Evolutionary conservation across 2,888 invertebrate genomes (phyloP), one percentile per base, ranked within the genome.

Genomic region (Lepidochrysops patricia): DNA sequence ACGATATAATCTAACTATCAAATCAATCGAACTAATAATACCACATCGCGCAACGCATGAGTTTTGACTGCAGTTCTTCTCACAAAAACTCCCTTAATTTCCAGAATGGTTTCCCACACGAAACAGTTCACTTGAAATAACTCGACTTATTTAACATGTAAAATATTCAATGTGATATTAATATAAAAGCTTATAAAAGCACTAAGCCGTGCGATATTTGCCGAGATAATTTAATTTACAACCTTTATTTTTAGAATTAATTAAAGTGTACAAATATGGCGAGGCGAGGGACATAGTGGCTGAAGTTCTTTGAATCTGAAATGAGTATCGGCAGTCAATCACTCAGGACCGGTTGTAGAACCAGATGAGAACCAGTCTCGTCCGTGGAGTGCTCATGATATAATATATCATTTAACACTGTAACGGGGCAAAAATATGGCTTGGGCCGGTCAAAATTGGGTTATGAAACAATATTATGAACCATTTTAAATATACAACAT

Each of bases 271-370:
- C 43, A 9, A 23, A 43, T 43, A 43, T 43, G 43, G 43, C 19
- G 19, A 43, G 43, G 43, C 19, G 19, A 43, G 19, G 43, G 12
- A 29, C 29, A 29, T 43, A 19, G 43, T 19, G 19, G 19, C 19
- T 3, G 43, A 19, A 23, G 19, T 54, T 54, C 54, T 54, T 15
- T 54, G 54, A 54, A 54, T 54, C 54, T 26, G 4, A 54, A 54
- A 54, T 54, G 54, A 54, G 29, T 54, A 54, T 54, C 32, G 32
- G 29, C 54, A 54, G 54, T 54, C 54, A 54, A 54, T 54, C 54
- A 54, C 54, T 5, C 29, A 9, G 26, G 23, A 54, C 54, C 29
- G 54, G 54, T 54, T 54, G 43, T 29, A 9, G 29, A 19, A 43
- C 43, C 43, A 43, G 43, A 19, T 19, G 6, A 9, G 29, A 19